A percentile compares a stretch with the other conserved stretches of the same genome.
These are phyloP conservation scores for Sibirionetta formosa DNA, from an alignment of 2,797 vertebrate genomes.

Conservation along the genomic window DNA sequence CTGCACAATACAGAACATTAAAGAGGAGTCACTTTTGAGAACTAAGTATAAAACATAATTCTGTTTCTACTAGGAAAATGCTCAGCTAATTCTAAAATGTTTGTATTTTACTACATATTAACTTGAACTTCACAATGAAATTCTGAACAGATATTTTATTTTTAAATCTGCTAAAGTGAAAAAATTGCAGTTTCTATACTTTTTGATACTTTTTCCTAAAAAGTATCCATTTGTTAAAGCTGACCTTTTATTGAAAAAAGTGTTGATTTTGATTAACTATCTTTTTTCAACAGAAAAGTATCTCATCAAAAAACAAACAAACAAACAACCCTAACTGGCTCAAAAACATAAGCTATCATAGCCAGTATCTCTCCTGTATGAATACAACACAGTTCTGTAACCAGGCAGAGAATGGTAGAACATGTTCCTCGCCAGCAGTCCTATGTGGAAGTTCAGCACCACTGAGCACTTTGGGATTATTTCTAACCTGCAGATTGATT, in stretches of 20 bases:
- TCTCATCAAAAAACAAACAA: neutral
- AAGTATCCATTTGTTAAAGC: neutral
- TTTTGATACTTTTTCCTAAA: neutral
- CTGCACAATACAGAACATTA: neutral
- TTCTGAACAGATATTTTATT: neutral
- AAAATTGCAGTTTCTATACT: neutral
- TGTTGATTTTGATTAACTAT: neutral
- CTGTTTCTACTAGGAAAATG: neutral
- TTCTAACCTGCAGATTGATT: constrained; percentile 26
- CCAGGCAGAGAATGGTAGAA: neutral
- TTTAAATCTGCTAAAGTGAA: neutral
- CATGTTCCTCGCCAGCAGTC: neutral
- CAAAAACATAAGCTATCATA: neutral
- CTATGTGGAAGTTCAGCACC: neutral
- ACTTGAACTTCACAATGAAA: neutral
- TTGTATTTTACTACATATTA: neutral
- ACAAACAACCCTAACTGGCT: neutral
- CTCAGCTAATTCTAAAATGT: neutral
- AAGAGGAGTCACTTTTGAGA: neutral
- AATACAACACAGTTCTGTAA: neutral
- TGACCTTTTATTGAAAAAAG: neutral
- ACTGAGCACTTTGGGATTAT: neutral
- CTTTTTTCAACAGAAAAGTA: neutral
- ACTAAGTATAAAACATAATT: neutral
- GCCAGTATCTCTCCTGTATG: neutral